Percentiles rank a stretch among this genome's conserved stretches.
Conservation (phyloP, 2,113 vertebrate species). For the Hirundichthys speculiger region DNA sequence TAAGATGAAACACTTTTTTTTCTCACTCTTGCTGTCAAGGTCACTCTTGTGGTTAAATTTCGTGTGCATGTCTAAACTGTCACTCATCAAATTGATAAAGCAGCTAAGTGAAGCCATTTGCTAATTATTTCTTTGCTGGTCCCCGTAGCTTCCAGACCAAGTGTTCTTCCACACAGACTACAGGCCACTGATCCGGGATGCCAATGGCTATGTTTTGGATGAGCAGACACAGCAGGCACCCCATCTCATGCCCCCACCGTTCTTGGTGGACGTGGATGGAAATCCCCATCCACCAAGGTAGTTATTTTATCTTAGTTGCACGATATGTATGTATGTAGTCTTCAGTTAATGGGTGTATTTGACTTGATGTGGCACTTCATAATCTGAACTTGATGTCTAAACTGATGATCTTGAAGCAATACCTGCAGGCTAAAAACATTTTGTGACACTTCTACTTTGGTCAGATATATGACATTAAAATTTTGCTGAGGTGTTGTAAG, state of each 20-base stretch:
- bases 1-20: background rate
- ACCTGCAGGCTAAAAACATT: too few relatives aligned
- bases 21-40: background rate
- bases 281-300: conserved; percentile 95
- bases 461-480: too few relatives aligned
- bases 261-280: conserved; percentile 96
- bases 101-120: background rate
- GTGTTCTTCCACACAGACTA: conserved; percentile 99
- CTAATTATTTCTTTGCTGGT: background rate
- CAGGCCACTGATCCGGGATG: conserved; percentile 91
- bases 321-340: background rate
- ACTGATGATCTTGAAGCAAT: too few relatives aligned
- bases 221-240: conserved; percentile 98
- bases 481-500: too few relatives aligned
- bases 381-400: too few relatives aligned
- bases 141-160: conserved; percentile 93
- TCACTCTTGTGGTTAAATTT: too few relatives aligned
- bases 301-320: background rate
- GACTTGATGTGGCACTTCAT: too few relatives aligned
- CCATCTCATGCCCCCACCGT: conserved; percentile 98
- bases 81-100: background rate
- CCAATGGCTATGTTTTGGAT: conserved; percentile 94
- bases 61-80: too few relatives aligned
- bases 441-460: too few relatives aligned
- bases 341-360: background rate